These are phyloP conservation scores for Synanthedon myopaeformis DNA, from an alignment of 2,888 invertebrate genomes.

Conservation along the genomic window DNA sequence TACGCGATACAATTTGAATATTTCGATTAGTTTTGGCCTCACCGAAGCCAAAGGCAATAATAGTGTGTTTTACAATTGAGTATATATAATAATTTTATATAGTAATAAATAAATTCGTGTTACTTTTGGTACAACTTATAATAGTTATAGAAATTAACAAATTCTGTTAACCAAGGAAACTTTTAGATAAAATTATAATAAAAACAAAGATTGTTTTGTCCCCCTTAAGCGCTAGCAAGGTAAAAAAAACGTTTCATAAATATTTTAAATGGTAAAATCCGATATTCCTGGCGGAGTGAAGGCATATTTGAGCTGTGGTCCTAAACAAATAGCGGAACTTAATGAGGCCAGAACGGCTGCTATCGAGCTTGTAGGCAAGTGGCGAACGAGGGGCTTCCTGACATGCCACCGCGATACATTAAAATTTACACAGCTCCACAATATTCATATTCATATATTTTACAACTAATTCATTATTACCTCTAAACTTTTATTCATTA, in stretches of 20 bases:
- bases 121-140: no score
- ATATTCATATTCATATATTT: no score
- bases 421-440: no score
- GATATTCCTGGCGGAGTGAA: constrained; percentile 52
- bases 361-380: constrained; percentile 8
- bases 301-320: constrained; percentile 53
- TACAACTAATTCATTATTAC: no score
- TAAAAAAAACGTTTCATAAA: constrained; percentile 51
- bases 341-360: constrained; percentile 45
- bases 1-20: constrained; percentile 8
- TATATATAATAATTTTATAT: constrained; percentile 15
- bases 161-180: no score
- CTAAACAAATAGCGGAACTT: constrained; percentile 62
- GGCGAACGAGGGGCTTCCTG: neutral
- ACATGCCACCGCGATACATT: no score
- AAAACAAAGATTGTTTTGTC: neutral
- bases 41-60: constrained; percentile 4
- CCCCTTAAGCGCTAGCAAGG: constrained; percentile 24
- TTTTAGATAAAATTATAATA: neutral
- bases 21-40: neutral
- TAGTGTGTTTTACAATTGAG: constrained; percentile 48
- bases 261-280: constrained; percentile 62
- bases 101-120: no score
- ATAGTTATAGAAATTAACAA: no score
- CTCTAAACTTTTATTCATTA: no score